phyloP scores from a whole-genome alignment of 2,113 vertebrate species.

The Cairina moschata region DNA sequence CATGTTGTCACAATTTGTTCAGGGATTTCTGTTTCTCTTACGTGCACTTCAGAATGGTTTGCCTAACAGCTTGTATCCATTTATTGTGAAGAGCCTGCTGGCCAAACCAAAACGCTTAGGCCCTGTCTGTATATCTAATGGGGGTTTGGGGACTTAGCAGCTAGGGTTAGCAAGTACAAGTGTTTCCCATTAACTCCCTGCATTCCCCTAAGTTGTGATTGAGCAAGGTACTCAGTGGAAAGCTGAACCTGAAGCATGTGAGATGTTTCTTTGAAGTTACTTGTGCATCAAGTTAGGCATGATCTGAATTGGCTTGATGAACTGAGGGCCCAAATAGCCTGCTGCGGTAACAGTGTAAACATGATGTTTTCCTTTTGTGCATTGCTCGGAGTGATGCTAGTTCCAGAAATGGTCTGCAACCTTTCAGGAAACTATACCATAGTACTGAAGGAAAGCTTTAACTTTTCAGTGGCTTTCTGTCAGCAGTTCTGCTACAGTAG shows the following conservation, averaged over 20 bases:
- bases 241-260: background rate
- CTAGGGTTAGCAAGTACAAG: background rate
- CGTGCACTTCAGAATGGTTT: background rate
- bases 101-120: background rate
- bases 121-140: accelerated
- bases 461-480: background rate
- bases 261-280: constrained; percentile 15
- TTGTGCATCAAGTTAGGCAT: background rate
- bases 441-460: background rate
- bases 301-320: background rate
- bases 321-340: background rate
- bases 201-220: background rate
- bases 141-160: background rate
- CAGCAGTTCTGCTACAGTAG: background rate
- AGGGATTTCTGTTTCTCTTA: background rate
- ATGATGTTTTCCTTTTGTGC: background rate
- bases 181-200: background rate
- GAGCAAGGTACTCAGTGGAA: background rate
- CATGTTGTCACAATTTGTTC: background rate
- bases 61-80: background rate
- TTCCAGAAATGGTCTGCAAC: background rate
- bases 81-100: background rate
- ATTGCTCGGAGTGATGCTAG: background rate
- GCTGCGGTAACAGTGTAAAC: background rate
- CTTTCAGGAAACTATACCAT: background rate